Percentiles rank a stretch among this genome's conserved stretches.
phyloP scores from a whole-genome alignment of 35 echinoderm and acorn worm species.

The Chiridota heheva region DNA sequence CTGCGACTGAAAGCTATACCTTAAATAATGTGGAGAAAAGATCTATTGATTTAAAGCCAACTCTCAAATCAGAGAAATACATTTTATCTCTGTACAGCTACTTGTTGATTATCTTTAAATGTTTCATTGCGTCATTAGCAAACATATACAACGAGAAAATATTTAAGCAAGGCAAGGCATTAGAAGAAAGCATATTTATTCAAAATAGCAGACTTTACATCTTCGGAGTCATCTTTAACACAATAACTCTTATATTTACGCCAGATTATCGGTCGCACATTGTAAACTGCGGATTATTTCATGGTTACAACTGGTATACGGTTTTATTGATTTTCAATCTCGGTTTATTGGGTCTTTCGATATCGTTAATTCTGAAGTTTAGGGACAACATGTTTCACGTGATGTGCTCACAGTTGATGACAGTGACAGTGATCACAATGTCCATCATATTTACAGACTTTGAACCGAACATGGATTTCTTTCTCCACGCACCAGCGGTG shows the following conservation, averaged over 20 bases:
- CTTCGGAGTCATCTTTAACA: constrained; percentile 87
- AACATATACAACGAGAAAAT: constrained; percentile 99
- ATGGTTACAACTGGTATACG: constrained; percentile 72
- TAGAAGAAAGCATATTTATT: constrained; percentile 81
- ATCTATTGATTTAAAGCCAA: no score
- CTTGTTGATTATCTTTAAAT: constrained; percentile 60
- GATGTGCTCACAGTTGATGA: constrained; percentile 63
- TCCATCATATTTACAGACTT: constrained; percentile 72
- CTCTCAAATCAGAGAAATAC: no score
- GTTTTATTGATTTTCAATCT: constrained; percentile 66
- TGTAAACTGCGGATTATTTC: constrained; percentile 66
- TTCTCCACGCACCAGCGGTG: constrained; percentile 85
- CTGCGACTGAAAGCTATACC: no score
- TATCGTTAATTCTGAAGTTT: constrained; percentile 79
- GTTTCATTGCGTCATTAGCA: constrained; percentile 77
- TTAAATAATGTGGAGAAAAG: no score
- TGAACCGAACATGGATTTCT: constrained; percentile 79
- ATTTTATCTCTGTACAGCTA: constrained; percentile 1
- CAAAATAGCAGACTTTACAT: constrained; percentile 89
- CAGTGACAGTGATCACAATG: constrained; percentile 66
- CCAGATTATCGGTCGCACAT: constrained; percentile 52
- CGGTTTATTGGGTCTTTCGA: constrained; percentile 68
- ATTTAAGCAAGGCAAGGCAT: constrained; percentile 79
- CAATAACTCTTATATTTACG: constrained; percentile 42
- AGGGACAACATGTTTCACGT: constrained; percentile 98